Evolutionary conservation across 30 jellyfish, hydroid and myxozoan genomes (phyloP).

Genomic region (Phacellophora camtschatica): DNA sequence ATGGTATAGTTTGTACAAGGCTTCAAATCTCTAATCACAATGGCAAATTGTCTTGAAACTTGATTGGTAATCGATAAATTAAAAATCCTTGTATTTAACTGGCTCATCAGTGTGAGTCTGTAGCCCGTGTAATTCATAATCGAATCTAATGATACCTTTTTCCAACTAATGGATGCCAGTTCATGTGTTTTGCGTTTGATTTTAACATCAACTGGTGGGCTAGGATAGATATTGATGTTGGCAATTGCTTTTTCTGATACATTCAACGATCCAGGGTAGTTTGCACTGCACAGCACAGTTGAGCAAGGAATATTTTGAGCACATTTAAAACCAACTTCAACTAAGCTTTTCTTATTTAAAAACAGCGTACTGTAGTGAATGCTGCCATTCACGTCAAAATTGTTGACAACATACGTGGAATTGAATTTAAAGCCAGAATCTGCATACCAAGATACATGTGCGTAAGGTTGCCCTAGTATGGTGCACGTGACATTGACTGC

Average conservation of each 20-base stretch:
- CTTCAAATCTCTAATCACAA: neutral
- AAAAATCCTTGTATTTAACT: neutral
- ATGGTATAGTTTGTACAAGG: constrained; percentile 32
- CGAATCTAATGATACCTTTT: constrained; percentile 4
- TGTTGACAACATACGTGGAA: neutral
- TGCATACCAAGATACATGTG: constrained; percentile 21
- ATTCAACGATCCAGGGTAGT: constrained; percentile 51
- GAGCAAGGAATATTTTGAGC: neutral
- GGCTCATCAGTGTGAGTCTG: constrained; percentile 18
- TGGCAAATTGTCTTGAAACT: neutral
- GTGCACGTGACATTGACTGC: neutral
- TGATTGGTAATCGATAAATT: neutral
- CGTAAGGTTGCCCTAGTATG: constrained; percentile 38
- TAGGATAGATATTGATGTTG: constrained; percentile 14
- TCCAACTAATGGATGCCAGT: constrained; percentile 21
- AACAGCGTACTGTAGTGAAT: constrained; percentile 28
- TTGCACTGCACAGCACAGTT: constrained; percentile 13
- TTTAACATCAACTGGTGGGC: constrained; percentile 3
- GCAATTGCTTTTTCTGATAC: neutral
- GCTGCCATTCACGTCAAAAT: neutral
- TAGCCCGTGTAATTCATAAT: constrained; percentile 33
- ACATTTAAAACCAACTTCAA: constrained; percentile 20
- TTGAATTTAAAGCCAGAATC: constrained; percentile 4
- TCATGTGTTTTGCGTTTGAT: neutral
- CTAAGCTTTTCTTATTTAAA: neutral